A percentile compares a stretch with the other conserved stretches of the same genome.
These are phyloP conservation scores for Neopelma chrysocephalum DNA, from an alignment of 2,797 vertebrate species.

Conservation along the genomic window DNA sequence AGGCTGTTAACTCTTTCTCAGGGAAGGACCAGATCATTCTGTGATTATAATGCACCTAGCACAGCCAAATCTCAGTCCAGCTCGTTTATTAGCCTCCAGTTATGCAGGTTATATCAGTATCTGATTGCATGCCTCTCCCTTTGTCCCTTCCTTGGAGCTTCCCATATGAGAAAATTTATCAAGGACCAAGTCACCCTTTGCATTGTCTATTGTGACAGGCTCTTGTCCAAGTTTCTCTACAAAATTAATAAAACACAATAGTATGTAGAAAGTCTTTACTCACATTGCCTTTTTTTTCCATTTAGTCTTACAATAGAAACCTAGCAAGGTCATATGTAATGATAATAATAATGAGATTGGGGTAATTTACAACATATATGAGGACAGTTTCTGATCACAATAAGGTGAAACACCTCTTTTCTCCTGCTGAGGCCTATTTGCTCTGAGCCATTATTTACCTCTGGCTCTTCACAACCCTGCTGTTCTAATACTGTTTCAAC, in stretches of 20 bases:
- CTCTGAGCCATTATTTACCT: slow-evolving; percentile 24
- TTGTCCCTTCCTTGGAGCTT: neutral
- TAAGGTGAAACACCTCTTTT: slow-evolving; percentile 13
- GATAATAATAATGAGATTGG: neutral
- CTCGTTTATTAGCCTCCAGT: neutral
- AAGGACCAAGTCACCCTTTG: neutral
- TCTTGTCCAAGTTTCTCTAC: neutral
- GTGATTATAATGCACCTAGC: neutral
- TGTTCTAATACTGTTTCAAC: slow-evolving; percentile 53
- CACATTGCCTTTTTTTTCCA: neutral
- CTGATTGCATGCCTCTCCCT: neutral
- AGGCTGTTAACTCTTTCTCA: neutral
- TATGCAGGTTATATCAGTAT: neutral
- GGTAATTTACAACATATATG: neutral
- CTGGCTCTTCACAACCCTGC: slow-evolving; percentile 30
- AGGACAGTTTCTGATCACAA: neutral
- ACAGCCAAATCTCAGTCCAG: neutral
- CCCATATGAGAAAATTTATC: neutral
- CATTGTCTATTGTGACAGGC: neutral
- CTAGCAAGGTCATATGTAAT: neutral
- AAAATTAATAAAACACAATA: neutral
- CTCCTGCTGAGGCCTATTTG: neutral
- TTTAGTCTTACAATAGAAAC: neutral
- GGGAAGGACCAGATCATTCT: neutral
- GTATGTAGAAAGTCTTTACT: neutral